These are phyloP conservation scores for Agrilus cyanescens DNA, from an alignment of 2,888 invertebrate species.

Conservation along the genomic window DNA sequence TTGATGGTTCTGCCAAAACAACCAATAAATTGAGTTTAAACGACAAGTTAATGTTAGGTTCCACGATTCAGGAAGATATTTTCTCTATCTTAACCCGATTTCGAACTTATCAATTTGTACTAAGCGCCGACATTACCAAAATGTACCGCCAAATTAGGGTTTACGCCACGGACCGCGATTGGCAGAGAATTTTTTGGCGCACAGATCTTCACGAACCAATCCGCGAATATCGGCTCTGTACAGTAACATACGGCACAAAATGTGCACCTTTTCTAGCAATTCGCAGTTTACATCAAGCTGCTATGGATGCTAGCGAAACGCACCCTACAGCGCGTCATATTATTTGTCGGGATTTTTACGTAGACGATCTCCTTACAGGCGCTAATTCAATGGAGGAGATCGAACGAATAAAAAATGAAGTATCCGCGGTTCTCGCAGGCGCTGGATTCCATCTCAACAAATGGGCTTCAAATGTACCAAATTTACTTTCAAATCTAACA, in stretches of 20 bases:
- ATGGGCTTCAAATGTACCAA: too few species aligned
- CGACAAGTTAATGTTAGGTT: too few species aligned
- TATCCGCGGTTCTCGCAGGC: neutral
- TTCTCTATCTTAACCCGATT: too few species aligned
- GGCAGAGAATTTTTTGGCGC: neutral
- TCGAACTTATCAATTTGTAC: neutral
- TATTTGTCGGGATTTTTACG: slow-evolving; percentile 13
- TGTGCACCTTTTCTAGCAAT: slow-evolving; percentile 5
- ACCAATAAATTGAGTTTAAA: too few species aligned
- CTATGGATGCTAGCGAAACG: too few species aligned
- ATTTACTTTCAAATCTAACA: too few species aligned
- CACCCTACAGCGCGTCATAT: slow-evolving; percentile 4
- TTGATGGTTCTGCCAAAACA: too few species aligned
- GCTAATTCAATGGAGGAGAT: slow-evolving; percentile 6
- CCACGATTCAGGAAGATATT: too few species aligned
- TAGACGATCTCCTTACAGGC: slow-evolving; percentile 12
- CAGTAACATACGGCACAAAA: slow-evolving; percentile 8
- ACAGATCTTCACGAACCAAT: neutral
- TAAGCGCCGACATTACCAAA: neutral
- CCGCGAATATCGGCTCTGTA: slow-evolving; percentile 1
- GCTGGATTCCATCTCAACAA: slow-evolving; percentile 5
- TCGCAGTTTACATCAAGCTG: slow-evolving; percentile 7
- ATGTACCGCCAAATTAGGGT: neutral
- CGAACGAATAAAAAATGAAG: neutral
- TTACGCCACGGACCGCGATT: too few species aligned